Evolutionary conservation across 2,888 invertebrate species (phyloP).

Genomic region (Teinopalpus imperialis): DNA sequence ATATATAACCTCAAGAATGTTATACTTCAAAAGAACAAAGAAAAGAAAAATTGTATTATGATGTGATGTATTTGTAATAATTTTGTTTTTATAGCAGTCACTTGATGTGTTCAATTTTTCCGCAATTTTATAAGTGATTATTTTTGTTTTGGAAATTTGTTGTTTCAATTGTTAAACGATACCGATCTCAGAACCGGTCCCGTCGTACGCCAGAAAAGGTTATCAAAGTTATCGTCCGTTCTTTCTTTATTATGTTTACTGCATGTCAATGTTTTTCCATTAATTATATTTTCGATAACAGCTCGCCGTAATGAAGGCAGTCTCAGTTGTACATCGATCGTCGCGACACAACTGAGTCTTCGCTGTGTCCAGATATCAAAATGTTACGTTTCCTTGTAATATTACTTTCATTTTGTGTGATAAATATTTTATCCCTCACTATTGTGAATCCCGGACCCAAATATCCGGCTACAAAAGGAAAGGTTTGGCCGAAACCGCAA

Average conservation of each 20-base stretch:
- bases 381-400: slow-evolving; percentile 30
- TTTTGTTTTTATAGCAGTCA: too few species aligned
- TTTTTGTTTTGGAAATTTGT: too few species aligned
- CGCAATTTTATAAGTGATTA: too few species aligned
- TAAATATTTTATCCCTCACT: slow-evolving; percentile 30
- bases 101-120: too few species aligned
- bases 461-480: slow-evolving; percentile 81
- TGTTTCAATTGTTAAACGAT: background rate
- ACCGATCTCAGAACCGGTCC: background rate
- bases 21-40: too few species aligned
- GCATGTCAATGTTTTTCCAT: slow-evolving; percentile 4
- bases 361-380: background rate
- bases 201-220: slow-evolving; percentile 5
- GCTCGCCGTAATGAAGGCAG: slow-evolving; percentile 3
- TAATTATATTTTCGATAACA: background rate
- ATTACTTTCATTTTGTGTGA: slow-evolving; percentile 32
- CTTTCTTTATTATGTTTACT: slow-evolving; percentile 18
- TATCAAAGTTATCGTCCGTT: slow-evolving; percentile 19
- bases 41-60: too few species aligned
- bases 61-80: too few species aligned
- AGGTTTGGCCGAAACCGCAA: slow-evolving; percentile 87
- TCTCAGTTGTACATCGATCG: slow-evolving; percentile 16
- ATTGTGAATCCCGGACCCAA: slow-evolving; percentile 69
- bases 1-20: too few species aligned
- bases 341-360: slow-evolving; percentile 1